Evolutionary conservation across 2,797 vertebrate genomes (phyloP).

Genomic region (Melanotaenia maccullochi): DNA sequence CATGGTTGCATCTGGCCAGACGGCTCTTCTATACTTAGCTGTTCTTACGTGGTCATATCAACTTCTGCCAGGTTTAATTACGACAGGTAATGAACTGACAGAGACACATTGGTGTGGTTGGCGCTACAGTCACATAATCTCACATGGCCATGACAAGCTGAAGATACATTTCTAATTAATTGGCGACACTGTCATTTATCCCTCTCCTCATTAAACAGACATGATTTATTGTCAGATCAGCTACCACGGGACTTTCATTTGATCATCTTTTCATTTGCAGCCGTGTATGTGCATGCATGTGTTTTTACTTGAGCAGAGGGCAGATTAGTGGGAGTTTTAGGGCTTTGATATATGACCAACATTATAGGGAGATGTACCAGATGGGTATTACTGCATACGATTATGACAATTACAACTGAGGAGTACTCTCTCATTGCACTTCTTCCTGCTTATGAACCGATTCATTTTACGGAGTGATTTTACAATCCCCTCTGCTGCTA

Average conservation of each 20-base stretch:
- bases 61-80: slow-evolving; percentile 70
- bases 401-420: slow-evolving; percentile 69
- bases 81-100: slow-evolving; percentile 64
- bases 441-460: slow-evolving; percentile 47
- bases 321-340: slow-evolving; percentile 67
- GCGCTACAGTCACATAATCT: slow-evolving; percentile 11
- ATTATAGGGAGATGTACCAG: slow-evolving; percentile 66
- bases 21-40: slow-evolving; percentile 45
- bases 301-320: slow-evolving; percentile 46
- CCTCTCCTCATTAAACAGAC: slow-evolving; percentile 75
- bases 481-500: slow-evolving; percentile 41
- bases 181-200: slow-evolving; percentile 78
- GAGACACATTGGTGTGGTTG: slow-evolving; percentile 25
- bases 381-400: slow-evolving; percentile 64
- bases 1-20: slow-evolving; percentile 43
- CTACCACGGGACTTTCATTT: slow-evolving; percentile 57
- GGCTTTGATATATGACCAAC: slow-evolving; percentile 67
- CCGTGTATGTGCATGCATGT: slow-evolving; percentile 14
- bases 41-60: slow-evolving; percentile 53
- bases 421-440: slow-evolving; percentile 58
- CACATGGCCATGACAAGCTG: slow-evolving; percentile 45
- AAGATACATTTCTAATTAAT: slow-evolving; percentile 79
- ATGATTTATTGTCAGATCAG: slow-evolving; percentile 80
- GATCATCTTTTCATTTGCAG: slow-evolving; percentile 59
- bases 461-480: slow-evolving; percentile 59